Base-by-base conservation (phyloP, 2,888 invertebrate genomes). In the Augochlorella aurata region DNA sequence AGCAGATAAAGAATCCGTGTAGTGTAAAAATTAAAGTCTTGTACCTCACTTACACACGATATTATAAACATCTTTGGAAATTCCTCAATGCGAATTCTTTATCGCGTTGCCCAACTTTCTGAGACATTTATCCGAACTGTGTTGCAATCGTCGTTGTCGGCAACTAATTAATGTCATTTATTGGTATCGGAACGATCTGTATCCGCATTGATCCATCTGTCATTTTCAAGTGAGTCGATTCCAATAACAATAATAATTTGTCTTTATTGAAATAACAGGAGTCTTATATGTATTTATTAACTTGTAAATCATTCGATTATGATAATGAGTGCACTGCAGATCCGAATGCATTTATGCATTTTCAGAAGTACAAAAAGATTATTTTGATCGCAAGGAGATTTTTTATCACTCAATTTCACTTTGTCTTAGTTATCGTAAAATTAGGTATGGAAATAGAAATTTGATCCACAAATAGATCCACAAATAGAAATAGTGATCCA, bases 1-100 rank as follows among this genome's bases (percentile, higher is more conserved):
- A 16, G 67, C 70, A 67, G 75, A 82, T 70, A 67, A 52, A 38
- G 52, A 47, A 77, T 18, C 45, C 52, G 21, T 52, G 61, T 63
- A 71, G 21, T 67, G 8, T 63, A 76, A 21, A 65, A 65, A 65
- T 65, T 44, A 65, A 65, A 65, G 44, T 38, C 29, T 29, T 45
- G 50, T 74, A 69, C 61, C 50, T 73, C 68, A 72, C 38, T 65
- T 68, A 52, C 24, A 69, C 81, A 18, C 65, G 71, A 45, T 83
- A 78, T 65, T 44, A 44, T 44, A 44, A 44, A 65, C n/a, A 38
- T 65, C 65, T 65, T n/a, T 12, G 38, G 18, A 18, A 65, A 65
- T 65, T 44, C 44, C 65, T n/a, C 12, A 44, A 44, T 65, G n/a
- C 18, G 38, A n/a, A 65, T 65, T 10, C 44, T 44, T 63, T 63